Evolutionary conservation across 2,113 vertebrate species (phyloP).

Genomic region (Mastomys coucha): DNA sequence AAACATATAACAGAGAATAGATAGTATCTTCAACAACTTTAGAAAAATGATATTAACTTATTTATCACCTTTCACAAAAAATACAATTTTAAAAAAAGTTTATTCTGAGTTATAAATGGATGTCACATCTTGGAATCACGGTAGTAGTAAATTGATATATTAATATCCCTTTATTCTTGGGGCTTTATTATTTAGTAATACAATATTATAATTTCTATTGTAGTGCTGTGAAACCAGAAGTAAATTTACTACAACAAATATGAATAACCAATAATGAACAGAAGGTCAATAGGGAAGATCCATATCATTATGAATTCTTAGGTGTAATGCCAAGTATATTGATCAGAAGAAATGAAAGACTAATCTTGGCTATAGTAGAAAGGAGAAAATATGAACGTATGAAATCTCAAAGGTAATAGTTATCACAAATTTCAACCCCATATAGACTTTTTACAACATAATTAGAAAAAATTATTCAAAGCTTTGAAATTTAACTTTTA

Average conservation of each 20-base stretch:
- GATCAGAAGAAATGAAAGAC: neutral
- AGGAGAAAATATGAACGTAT: neutral
- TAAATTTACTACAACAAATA: neutral
- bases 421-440: neutral
- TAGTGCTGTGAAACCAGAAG: neutral
- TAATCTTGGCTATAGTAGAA: too few relatives aligned
- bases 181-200: neutral
- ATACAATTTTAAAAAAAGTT: neutral
- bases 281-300: neutral
- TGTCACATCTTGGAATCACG: neutral
- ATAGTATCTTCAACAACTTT: neutral
- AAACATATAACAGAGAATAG: neutral
- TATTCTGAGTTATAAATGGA: neutral
- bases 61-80: neutral
- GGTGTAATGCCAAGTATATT: neutral
- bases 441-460: neutral
- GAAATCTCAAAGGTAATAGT: neutral
- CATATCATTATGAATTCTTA: neutral
- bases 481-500: neutral
- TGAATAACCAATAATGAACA: neutral
- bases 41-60: neutral
- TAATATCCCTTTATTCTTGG: neutral
- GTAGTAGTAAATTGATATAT: neutral
- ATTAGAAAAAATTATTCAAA: neutral
- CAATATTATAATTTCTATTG: neutral